Base-by-base conservation (phyloP, 2,797 vertebrate species). In the Mallotus villosus region DNA sequence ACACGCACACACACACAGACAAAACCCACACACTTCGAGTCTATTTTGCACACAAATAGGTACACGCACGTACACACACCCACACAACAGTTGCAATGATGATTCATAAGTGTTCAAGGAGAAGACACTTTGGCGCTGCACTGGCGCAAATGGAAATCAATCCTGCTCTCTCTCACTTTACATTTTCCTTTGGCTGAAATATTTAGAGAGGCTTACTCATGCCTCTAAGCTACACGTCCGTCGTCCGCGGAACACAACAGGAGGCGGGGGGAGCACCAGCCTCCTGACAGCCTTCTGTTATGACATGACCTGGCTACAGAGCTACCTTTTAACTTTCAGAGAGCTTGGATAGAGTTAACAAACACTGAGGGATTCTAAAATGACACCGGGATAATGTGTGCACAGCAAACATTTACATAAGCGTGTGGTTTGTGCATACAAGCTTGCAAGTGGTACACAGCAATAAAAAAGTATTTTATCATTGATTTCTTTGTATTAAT, bases 401-500 rank as follows among this genome's bases (percentile, higher is more conserved):
- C 11, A 58, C 51, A 32, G 51, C 57, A 22, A 57, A 58, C 6
- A 34, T 34, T 27, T 32, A 17, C 27, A 58, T 16, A 22, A 22
- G 58, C 9, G 11, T 60, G 3, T 22, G 21, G 58, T 60, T n/a
- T 60, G 22, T 60, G 22, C 21, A 21, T 9, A 21, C 2, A 21
- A 21, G 58, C 17, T 9, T 25, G 58, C 21, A 16, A 21, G 58
- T 60, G 58, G 2, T 17, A 55, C 16, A 19, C 16, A n/a, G 51
- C 0, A n/a, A 51, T 14, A 55, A 55, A 1, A 51, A 17, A 14
- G 17, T 53, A n/a, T 53, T 41, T 46, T 41, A 46, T 46, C 41
- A 46, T 46, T 46, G 41, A 46, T 46, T 46, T 46, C 41, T 46
- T 46, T 46, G 41, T 79, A 53, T 79, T 70, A 75, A 77, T 58